Base-by-base conservation (phyloP, 2,888 invertebrate species). In the Andrena marginata region DNA sequence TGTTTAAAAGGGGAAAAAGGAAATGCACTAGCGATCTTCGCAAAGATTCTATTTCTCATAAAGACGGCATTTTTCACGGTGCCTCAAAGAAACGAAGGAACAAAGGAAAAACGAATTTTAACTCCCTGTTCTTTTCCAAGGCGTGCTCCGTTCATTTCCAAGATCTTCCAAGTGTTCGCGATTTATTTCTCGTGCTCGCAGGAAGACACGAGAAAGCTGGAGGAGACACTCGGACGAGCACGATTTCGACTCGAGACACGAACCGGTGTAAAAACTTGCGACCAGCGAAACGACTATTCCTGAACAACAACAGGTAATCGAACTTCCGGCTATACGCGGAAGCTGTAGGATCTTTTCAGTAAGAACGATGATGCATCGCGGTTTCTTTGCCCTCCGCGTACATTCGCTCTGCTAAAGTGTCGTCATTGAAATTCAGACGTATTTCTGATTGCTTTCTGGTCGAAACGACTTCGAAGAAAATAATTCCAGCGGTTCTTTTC, bases 361-460 rank as follows among this genome's bases (percentile, higher is more conserved):
- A 80, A 80, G 65, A 80, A 80, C 20, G 16, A 60, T 29, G 71
- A 72, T 72, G 16, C 29, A 80, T 49, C 51, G 35, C 8, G 3
- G 48, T 48, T 29, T 51, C 42, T 67, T 62, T 67, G 7, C 8
- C 31, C 23, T 33, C 10, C 16, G 2, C 23, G n/a, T 20, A 16
- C 48, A 20, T 49, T 20, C 49, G 1, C 2, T 31, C 23, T 2
- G 26, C 23, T 29, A 20, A 0, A 42, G 49, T n/a, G 13, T 33
- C 31, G 26, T 8, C 63, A 26, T 79, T 79, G 79, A 70, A 65
- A 79, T 79, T 65, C 60, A 54, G 54, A 67, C 60, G 42, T 26
- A 33, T 71, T 67, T 71, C 48, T 10, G 10, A 62, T 31, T 10
- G 16, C 4, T 42, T n/a, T 7, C 35, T 35, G 20, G 23, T 31